Base-by-base conservation (phyloP, 1,140 invertebrate genomes). In the Medauroidea extradentata region DNA sequence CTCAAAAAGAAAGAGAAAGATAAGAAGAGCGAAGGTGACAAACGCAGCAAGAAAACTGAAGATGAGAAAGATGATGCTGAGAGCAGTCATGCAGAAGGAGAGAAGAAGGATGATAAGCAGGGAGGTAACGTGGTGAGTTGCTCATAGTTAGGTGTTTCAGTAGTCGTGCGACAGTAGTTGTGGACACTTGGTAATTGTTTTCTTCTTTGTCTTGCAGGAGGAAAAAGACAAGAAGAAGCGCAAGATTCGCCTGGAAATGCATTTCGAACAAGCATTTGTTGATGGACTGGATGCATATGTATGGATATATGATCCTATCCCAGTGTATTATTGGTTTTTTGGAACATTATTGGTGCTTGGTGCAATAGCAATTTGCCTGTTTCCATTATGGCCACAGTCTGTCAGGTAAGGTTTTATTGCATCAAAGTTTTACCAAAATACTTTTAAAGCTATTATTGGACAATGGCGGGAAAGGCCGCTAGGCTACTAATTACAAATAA, bases 231-330 rank as follows among this genome's bases (percentile, higher is more conserved):
- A 73, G 72, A 72, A 83, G 68, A 83, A 85, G 66, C 81, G 81
- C 52, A 85, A 85, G 70, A 77, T 90, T 53, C 87, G 94, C 41
- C 74, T 99, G 13, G 93, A 98, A 75, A 98, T 98, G 94, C 94
- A 97, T 77, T 84, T 94, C 67, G 91, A 97, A 62, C 94, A 99
- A 75, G 74, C 87, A 64, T 98, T 98, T 79, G 83, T 94, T 3
- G 96, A 99, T 77, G 90, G 88, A 39, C 82, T 89, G 29, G 94
- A 98, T 78, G 92, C 96, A 2, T 99, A 98, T 78, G 96, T 99
- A 14, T 99, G 98, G 98, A 90, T 99, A 57, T 99, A 98, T 78
- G 96, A 99, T 75, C 96, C 96, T 3, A 94, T 97, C 67, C 94
- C 96, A 9, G 84, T 95, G 59, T 93, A 94, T 78, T 98, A 98